These are phyloP conservation scores for Drosophila repletoides DNA, from an alignment of 1,140 invertebrate genomes.

Conservation along the genomic window DNA sequence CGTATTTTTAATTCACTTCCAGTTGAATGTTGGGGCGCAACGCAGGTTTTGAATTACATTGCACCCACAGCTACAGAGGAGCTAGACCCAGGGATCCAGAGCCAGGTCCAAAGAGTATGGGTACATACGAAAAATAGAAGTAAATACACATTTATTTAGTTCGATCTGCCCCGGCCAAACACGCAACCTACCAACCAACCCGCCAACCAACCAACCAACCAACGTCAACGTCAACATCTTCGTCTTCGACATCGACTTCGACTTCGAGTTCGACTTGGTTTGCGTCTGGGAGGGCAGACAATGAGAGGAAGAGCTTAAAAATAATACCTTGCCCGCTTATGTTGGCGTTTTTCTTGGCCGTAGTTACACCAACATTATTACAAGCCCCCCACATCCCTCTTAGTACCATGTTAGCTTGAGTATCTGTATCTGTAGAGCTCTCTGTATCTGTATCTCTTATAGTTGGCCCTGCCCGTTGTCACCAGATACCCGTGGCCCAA, in stretches of 20 bases:
- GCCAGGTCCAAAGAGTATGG: neutral
- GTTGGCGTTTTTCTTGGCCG: slow-evolving; percentile 65
- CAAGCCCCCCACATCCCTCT: slow-evolving; percentile 2
- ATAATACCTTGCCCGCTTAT: slow-evolving; percentile 79
- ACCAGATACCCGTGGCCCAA: slow-evolving; percentile 63
- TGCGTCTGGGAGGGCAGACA: slow-evolving; percentile 66
- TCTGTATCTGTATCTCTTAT: slow-evolving; percentile 25
- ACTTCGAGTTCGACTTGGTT: slow-evolving; percentile 1
- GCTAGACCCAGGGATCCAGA: slow-evolving; percentile 9
- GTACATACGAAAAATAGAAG: slow-evolving; percentile 50
- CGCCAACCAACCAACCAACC: slow-evolving; percentile 2
- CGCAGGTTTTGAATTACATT: slow-evolving; percentile 67
- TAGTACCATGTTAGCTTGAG: neutral
- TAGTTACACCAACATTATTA: slow-evolving; percentile 66
- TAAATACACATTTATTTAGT: slow-evolving; percentile 79
- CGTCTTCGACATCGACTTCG: neutral
- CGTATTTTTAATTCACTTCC: slow-evolving; percentile 60
- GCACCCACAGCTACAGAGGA: too few species aligned
- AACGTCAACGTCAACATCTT: slow-evolving; percentile 46
- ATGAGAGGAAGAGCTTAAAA: slow-evolving; percentile 78
- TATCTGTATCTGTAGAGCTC: slow-evolving; percentile 14
- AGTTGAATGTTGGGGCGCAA: slow-evolving; percentile 29
- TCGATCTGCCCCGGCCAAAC: slow-evolving; percentile 47
- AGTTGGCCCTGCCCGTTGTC: slow-evolving; percentile 38
- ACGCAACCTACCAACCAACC: neutral